phyloP scores from a whole-genome alignment of 1,140 invertebrate genomes.

The Ridgeia piscesae region DNA sequence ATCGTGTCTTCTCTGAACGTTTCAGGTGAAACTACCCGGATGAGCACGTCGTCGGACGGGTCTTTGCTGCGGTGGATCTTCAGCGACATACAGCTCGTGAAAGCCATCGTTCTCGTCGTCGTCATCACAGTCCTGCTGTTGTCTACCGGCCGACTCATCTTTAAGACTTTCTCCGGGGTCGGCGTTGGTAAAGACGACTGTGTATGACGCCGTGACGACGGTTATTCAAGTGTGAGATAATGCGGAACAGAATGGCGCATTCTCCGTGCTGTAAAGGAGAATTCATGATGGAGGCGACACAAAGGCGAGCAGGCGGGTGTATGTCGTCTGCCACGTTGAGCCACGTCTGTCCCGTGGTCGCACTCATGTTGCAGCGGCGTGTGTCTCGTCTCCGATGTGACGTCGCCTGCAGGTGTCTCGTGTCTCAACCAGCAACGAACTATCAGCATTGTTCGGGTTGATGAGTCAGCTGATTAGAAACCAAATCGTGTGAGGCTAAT shows the following conservation, averaged over 20 bases:
- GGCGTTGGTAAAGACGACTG: conserved; percentile 2
- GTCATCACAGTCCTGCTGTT: conserved; percentile 19
- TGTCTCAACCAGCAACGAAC: too few species aligned
- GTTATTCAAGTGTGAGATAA: background rate
- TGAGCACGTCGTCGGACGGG: background rate
- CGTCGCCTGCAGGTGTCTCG: too few species aligned
- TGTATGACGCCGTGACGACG: background rate
- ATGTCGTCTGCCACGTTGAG: background rate
- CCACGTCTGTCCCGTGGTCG: background rate
- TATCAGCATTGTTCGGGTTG: too few species aligned
- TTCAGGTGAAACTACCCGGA: background rate
- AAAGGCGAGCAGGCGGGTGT: background rate
- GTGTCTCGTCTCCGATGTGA: background rate
- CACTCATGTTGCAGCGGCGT: background rate
- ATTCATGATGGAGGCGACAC: too few species aligned
- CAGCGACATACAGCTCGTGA: conserved; percentile 13
- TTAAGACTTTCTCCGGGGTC: conserved; percentile 20
- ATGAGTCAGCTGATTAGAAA: too few species aligned
- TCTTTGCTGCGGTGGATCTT: background rate
- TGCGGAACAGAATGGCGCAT: background rate
- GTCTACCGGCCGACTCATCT: conserved; percentile 9
- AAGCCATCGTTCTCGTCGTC: conserved; percentile 18
- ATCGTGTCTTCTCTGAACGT: background rate
- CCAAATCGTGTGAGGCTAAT: too few species aligned
- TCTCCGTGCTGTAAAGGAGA: too few species aligned